Evolutionary conservation across 2,888 invertebrate genomes (phyloP), one percentile per base, ranked within the genome.

Genomic region (Phrixothrix hirtus): DNA sequence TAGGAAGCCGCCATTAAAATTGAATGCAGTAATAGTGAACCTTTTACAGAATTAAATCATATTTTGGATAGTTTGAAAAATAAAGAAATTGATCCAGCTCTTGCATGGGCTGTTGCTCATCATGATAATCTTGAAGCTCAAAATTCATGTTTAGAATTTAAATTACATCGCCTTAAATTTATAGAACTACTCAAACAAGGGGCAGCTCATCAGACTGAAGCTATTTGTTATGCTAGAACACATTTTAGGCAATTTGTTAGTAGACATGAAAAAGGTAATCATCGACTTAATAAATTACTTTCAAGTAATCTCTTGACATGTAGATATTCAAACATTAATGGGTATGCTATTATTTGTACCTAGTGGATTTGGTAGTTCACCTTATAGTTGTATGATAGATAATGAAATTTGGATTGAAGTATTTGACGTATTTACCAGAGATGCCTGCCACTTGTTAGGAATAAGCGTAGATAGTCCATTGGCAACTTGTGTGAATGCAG

Each of bases 401-500:
- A 81, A 86, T 7, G 85, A 86, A 49, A 82, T 89, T 68, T 93
- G 92, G 92, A 76, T 84, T 69, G 93, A 94, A 69, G 88, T 92
- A 11, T 87, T 89, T 60, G 96, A 96, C 71, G 83, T 91, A 59
- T 98, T 97, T 75, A 86, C 92, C 16, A 84, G 88, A 65, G 97
- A 97, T 77, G 93, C 97, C 10, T 97, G 97, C 76, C 83, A 89
- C 48, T 80, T 96, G 47, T 81, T 96, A 59, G 94, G 95, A 0
- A 83, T 97, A 62, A 95, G 89, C 66, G 88, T 90, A 38, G 90
- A 92, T 67, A 92, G 92, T 66, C 93, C 96, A 15, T 81, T 98
- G 45, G 89, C 92, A 52, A 93, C 95, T 62, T 94, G 94, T 59
- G 87, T 96, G 61, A 87, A 91, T 71, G 95, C 96, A 15, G 98